A percentile compares a stretch with the other conserved stretches of the same genome.
These are phyloP conservation scores for Pseudobourletiella spinata DNA, from an alignment of 1,140 invertebrate genomes.

Conservation along the genomic window DNA sequence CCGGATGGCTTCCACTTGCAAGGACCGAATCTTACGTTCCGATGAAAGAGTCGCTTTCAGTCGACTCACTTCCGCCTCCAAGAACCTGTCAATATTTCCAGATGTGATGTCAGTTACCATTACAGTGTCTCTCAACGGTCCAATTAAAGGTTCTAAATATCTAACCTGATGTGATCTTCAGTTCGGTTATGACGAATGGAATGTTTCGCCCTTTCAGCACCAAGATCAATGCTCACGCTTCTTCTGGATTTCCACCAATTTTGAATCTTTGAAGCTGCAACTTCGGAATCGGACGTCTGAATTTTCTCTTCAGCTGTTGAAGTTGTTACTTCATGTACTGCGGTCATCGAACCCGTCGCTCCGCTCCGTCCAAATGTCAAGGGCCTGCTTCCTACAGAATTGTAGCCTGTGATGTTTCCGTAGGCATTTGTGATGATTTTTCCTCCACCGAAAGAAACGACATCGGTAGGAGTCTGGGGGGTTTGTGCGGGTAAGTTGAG, in stretches of 20 bases:
- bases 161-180: constrained; percentile 28
- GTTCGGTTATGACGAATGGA: constrained; percentile 22
- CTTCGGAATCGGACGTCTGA: constrained; percentile 8
- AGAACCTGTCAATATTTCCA: constrained; percentile 11
- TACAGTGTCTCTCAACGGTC: no score
- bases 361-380: no score
- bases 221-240: constrained; percentile 15
- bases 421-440: constrained; percentile 4
- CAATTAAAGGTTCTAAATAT: not conserved
- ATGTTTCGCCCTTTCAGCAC: constrained; percentile 21
- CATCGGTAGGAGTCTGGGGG: constrained; percentile 26
- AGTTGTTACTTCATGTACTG: not conserved
- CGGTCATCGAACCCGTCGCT: no score
- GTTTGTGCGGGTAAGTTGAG: constrained; percentile 27
- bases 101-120: no score
- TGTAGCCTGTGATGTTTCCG: not conserved
- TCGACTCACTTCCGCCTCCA: constrained; percentile 24
- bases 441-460: constrained; percentile 2
- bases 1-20: constrained; percentile 29
- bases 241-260: constrained; percentile 28
- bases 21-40: constrained; percentile 25
- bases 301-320: not conserved
- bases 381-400: not conserved
- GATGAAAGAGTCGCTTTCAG: constrained; percentile 13
- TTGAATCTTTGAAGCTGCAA: constrained; percentile 23